phyloP scores from a whole-genome alignment of 2,797 vertebrate species.

The Pygocentrus nattereri region DNA sequence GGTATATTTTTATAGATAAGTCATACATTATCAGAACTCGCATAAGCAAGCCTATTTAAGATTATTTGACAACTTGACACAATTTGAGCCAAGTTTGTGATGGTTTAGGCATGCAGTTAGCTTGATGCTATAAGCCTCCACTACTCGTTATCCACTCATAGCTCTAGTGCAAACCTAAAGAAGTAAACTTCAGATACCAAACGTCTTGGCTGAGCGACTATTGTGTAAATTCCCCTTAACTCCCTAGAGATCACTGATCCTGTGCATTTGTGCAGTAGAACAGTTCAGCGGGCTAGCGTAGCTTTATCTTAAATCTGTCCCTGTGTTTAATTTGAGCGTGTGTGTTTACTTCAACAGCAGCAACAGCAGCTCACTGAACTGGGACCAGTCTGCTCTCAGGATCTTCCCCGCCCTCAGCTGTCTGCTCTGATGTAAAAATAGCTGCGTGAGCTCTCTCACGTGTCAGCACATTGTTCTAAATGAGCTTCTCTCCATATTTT shows the following conservation, averaged over 20 bases:
- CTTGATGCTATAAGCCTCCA: no score
- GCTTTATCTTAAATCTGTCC: constrained; percentile 20
- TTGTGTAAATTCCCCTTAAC: neutral
- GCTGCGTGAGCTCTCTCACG: constrained; percentile 41
- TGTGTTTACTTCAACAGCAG: constrained; percentile 34
- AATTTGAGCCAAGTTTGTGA: no score
- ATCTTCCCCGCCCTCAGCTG: constrained; percentile 51
- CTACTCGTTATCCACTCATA: neutral
- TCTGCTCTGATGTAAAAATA: constrained; percentile 58
- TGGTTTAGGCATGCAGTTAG: no score
- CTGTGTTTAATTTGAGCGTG: constrained; percentile 28
- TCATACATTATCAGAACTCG: no score
- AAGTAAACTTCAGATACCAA: neutral
- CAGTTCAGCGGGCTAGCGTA: constrained; percentile 2
- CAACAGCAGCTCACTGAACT: constrained; percentile 51
- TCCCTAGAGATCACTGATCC: neutral
- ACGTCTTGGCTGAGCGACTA: neutral
- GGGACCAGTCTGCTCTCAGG: constrained; percentile 48
- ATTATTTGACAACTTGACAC: no score
- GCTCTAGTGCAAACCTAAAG: neutral
- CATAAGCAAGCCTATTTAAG: no score
- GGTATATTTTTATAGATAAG: no score
- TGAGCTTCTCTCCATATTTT: constrained; percentile 52
- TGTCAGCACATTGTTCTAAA: constrained; percentile 52
- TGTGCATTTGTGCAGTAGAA: neutral